Evolutionary conservation across 2,888 invertebrate species (phyloP).

Genomic region (Meliscaeva auricollis): DNA sequence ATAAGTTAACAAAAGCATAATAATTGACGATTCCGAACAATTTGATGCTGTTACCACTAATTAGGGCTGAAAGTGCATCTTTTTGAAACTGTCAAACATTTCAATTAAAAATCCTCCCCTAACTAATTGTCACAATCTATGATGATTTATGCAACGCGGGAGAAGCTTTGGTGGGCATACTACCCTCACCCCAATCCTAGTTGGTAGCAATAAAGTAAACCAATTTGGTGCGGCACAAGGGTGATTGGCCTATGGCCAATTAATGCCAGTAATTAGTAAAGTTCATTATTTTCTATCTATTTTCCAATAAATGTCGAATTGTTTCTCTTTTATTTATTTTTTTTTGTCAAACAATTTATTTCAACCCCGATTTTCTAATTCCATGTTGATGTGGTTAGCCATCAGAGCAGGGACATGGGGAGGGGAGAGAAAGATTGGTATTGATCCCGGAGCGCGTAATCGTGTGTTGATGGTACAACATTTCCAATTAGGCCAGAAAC

Average conservation of each 20-base stretch:
- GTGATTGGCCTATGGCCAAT: background rate
- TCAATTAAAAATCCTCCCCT: too few relatives aligned
- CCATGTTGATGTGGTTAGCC: background rate
- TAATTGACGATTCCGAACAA: too few relatives aligned
- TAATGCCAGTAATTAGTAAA: background rate
- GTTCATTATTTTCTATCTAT: background rate
- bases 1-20: too few relatives aligned
- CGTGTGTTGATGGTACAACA: background rate
- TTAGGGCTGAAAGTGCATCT: too few relatives aligned
- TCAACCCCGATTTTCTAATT: background rate
- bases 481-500: slow-evolving; percentile 5
- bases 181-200: too few relatives aligned
- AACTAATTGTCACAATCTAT: too few relatives aligned
- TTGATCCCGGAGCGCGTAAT: background rate
- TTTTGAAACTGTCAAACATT: too few relatives aligned
- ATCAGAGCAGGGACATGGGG: background rate
- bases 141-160: too few relatives aligned
- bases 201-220: too few relatives aligned
- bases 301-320: background rate
- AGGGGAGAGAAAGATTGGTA: background rate
- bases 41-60: too few relatives aligned
- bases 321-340: too few relatives aligned
- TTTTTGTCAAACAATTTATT: background rate
- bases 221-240: background rate
- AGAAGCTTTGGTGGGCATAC: too few relatives aligned